These are phyloP conservation scores for Varanus salvator DNA, from an alignment of 2,113 vertebrate genomes.

Conservation along the genomic window DNA sequence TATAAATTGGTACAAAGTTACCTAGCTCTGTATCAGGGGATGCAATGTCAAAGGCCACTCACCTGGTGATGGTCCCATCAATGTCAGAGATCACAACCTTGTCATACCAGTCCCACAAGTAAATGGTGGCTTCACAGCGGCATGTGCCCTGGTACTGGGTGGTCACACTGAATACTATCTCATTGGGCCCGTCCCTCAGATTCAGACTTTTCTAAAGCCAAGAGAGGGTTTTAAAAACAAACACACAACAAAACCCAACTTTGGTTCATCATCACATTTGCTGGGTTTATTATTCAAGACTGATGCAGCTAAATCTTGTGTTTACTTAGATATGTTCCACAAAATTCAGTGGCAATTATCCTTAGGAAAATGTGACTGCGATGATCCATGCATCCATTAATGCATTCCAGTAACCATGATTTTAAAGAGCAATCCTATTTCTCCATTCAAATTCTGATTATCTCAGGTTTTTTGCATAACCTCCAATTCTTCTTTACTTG, in stretches of 20 bases:
- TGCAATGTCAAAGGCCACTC: constrained; percentile 11
- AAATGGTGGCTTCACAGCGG: constrained; percentile 92
- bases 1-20: not conserved
- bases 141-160: constrained; percentile 97
- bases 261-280: not conserved
- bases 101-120: constrained; percentile 94
- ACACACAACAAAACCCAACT: not conserved
- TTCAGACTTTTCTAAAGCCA: constrained; percentile 82
- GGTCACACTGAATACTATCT: constrained; percentile 92
- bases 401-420: not conserved
- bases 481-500: not conserved
- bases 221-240: not conserved
- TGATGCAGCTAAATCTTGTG: not conserved
- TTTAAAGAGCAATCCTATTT: not conserved
- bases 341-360: not conserved
- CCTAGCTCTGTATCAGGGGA: not conserved
- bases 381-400: not conserved
- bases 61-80: constrained; percentile 97
- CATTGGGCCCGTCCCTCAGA: constrained; percentile 89
- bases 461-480: not conserved
- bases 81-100: constrained; percentile 95
- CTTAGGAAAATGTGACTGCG: not conserved
- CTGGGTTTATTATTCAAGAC: not conserved
- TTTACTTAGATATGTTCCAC: not conserved
- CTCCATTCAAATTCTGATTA: not conserved